Evolutionary conservation across 2,888 invertebrate species (phyloP).

Genomic region (Scrobipalpa atriplicella): DNA sequence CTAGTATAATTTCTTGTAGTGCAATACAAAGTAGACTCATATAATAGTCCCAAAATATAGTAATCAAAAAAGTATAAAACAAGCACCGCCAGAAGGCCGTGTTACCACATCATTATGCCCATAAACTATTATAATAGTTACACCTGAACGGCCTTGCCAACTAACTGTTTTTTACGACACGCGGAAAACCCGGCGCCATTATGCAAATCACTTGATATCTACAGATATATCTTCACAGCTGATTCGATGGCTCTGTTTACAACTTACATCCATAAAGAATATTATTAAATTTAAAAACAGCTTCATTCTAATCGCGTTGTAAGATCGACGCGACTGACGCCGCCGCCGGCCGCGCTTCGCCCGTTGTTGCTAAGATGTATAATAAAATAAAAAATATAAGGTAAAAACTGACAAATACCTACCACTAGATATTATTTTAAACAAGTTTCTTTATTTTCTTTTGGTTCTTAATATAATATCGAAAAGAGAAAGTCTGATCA

Average conservation of each 20-base stretch:
- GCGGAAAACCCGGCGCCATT: constrained; percentile 46
- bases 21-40: too few species aligned
- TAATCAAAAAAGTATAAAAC: not conserved
- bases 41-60: not conserved
- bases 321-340: not conserved
- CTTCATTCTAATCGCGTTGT: constrained; percentile 18
- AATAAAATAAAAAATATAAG: too few species aligned
- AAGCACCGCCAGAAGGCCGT: constrained; percentile 12
- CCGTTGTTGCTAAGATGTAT: not conserved
- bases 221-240: constrained; percentile 38
- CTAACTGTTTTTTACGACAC: constrained; percentile 51
- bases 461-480: not conserved
- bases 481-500: not conserved
- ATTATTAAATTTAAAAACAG: constrained; percentile 18
- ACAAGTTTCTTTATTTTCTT: not conserved
- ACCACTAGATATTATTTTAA: not conserved
- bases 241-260: constrained; percentile 38
- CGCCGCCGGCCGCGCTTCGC: not conserved
- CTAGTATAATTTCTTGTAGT: too few species aligned
- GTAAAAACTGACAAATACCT: too few species aligned
- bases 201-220: constrained; percentile 41
- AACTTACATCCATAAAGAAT: constrained; percentile 30
- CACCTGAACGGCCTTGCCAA: constrained; percentile 48
- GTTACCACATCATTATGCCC: constrained; percentile 29
- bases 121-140: constrained; percentile 32